A percentile compares a stretch with the other conserved stretches of the same genome.
Evolutionary conservation across 2,797 vertebrate genomes (phyloP).

Genomic region (Alca torda): DNA sequence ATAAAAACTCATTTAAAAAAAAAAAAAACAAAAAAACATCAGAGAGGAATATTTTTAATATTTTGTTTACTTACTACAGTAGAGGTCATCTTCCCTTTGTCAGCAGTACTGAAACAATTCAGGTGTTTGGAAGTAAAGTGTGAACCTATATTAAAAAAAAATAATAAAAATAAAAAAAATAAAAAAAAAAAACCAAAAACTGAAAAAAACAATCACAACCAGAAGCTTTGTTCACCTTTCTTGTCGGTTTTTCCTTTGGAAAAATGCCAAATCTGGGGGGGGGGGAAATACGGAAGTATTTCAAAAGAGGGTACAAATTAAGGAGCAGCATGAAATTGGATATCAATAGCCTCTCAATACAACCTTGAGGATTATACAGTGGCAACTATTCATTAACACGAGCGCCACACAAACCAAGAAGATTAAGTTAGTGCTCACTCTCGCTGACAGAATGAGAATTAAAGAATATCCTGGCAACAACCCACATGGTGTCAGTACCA

Average conservation of each 20-base stretch:
- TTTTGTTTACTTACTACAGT: slow-evolving; percentile 66
- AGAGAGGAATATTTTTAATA: neutral
- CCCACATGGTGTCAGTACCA: neutral
- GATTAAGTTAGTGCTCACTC: slow-evolving; percentile 29
- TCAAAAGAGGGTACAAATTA: neutral
- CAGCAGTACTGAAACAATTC: slow-evolving; percentile 35
- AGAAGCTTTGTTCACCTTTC: neutral
- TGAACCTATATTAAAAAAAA: neutral
- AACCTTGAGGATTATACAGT: slow-evolving; percentile 37
- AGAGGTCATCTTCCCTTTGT: slow-evolving; percentile 64
- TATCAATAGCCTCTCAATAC: neutral
- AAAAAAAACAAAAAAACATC: neutral
- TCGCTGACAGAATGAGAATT: neutral
- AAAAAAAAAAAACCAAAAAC: neutral
- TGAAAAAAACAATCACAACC: neutral
- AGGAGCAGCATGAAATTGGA: slow-evolving; percentile 38
- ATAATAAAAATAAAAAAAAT: neutral
- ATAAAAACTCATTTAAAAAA: neutral
- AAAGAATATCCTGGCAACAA: slow-evolving; percentile 39
- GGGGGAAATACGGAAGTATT: neutral
- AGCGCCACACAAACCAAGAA: neutral
- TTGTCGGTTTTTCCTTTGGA: neutral
- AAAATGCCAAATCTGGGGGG: neutral
- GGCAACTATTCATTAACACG: slow-evolving; percentile 38
- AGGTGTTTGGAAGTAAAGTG: slow-evolving; percentile 20